These are phyloP conservation scores for Perccottus glenii DNA, from an alignment of 2,113 vertebrate genomes.

Conservation along the genomic window DNA sequence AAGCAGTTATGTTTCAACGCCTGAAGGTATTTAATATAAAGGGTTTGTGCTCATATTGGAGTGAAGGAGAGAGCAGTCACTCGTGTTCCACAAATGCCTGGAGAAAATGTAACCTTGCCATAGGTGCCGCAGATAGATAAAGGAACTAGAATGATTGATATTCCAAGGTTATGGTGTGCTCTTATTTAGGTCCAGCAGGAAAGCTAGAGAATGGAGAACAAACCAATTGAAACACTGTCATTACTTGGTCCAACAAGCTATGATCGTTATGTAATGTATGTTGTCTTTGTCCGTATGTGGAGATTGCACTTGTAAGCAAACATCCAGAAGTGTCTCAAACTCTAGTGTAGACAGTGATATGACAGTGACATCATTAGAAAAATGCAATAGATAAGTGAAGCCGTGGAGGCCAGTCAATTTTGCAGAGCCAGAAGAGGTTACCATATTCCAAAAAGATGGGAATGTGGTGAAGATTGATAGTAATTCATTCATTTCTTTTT, in stretches of 20 bases:
- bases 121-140: slow-evolving; percentile 24
- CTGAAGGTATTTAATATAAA: slow-evolving; percentile 2
- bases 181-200: neutral
- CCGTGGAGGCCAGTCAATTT: too few species aligned
- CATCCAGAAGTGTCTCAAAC: too few species aligned
- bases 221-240: too few species aligned
- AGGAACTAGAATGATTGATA: slow-evolving; percentile 1
- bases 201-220: neutral
- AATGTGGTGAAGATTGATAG: too few species aligned
- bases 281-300: neutral
- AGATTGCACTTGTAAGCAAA: neutral
- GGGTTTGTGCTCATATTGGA: slow-evolving; percentile 1
- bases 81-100: slow-evolving; percentile 1
- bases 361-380: too few species aligned
- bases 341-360: too few species aligned
- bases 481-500: too few species aligned
- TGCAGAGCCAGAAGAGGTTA: too few species aligned
- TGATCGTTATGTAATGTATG: neutral
- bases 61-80: slow-evolving; percentile 14
- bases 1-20: neutral
- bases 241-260: neutral
- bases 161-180: slow-evolving; percentile 12
- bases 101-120: slow-evolving; percentile 8
- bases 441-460: too few species aligned
- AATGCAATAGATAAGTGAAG: too few species aligned